Conservation (phyloP, 92 coral and sea anemone genomes). For the Epizoanthus illoricatus region DNA sequence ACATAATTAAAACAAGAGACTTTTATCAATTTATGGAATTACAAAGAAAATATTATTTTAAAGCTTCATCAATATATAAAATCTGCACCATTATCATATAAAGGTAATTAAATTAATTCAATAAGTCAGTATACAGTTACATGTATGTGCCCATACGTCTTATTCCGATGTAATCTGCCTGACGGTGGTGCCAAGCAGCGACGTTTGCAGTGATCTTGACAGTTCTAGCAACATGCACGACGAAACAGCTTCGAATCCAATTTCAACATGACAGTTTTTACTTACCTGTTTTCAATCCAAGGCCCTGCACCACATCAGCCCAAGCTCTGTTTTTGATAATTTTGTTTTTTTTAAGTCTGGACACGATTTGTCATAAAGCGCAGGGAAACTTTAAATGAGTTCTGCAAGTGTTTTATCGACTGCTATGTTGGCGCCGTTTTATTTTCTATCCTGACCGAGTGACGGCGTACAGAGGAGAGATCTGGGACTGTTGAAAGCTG, state of each 20-base stretch:
- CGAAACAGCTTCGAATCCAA: neutral
- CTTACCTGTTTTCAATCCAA: constrained; percentile 5
- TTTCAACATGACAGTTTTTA: neutral
- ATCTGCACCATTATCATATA: neutral
- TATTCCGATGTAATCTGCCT: neutral
- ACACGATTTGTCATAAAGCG: constrained; percentile 10
- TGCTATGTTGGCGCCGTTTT: too few species aligned
- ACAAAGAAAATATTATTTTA: neutral
- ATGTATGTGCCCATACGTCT: neutral
- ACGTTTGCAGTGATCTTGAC: neutral
- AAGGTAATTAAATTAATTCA: neutral
- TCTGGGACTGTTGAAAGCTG: too few species aligned
- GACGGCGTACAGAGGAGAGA: too few species aligned
- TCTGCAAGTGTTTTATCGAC: constrained; percentile 19
- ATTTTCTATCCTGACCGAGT: too few species aligned
- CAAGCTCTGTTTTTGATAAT: constrained; percentile 7
- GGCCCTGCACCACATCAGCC: neutral
- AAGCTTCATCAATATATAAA: too few species aligned
- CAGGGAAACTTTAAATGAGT: neutral
- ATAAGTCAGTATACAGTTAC: too few species aligned
- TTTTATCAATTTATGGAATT: neutral
- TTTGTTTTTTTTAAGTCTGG: constrained; percentile 10
- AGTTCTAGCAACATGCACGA: neutral
- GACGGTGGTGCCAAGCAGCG: neutral
- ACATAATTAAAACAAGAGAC: too few species aligned